These are phyloP conservation scores for Erpetoichthys calabaricus DNA, from an alignment of 2,797 vertebrate species.

Conservation along the genomic window DNA sequence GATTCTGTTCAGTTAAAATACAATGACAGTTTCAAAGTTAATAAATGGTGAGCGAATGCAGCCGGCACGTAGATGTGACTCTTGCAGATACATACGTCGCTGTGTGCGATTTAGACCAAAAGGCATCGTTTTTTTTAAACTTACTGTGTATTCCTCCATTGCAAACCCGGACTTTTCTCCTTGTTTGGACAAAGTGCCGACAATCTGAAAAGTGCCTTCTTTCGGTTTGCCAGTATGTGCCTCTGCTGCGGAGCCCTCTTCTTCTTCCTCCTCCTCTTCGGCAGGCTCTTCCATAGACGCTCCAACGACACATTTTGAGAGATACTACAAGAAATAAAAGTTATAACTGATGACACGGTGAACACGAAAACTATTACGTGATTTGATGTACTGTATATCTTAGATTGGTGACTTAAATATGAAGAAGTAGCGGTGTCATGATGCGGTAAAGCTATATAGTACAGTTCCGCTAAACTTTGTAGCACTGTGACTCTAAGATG, in stretches of 20 bases:
- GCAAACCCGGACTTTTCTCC: conserved; percentile 26
- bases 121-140: conserved; percentile 16
- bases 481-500: too few species aligned
- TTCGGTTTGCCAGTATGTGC: conserved; percentile 10
- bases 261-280: conserved; percentile 38
- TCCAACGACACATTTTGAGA: conserved; percentile 41
- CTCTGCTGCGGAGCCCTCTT: conserved; percentile 22
- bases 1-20: too few species aligned
- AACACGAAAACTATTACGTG: background rate
- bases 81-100: too few species aligned
- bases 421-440: too few species aligned
- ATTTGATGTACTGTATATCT: background rate
- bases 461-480: background rate
- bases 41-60: too few species aligned
- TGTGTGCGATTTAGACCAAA: too few species aligned
- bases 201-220: conserved; percentile 48
- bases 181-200: conserved; percentile 53
- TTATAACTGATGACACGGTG: background rate
- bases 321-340: conserved; percentile 42
- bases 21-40: too few species aligned
- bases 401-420: background rate
- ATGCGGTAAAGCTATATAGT: background rate
- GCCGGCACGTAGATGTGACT: too few species aligned
- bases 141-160: conserved; percentile 56
- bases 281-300: conserved; percentile 30